phyloP scores from a whole-genome alignment of 2,113 vertebrate genomes.

The Sminthopsis crassicaudata region DNA sequence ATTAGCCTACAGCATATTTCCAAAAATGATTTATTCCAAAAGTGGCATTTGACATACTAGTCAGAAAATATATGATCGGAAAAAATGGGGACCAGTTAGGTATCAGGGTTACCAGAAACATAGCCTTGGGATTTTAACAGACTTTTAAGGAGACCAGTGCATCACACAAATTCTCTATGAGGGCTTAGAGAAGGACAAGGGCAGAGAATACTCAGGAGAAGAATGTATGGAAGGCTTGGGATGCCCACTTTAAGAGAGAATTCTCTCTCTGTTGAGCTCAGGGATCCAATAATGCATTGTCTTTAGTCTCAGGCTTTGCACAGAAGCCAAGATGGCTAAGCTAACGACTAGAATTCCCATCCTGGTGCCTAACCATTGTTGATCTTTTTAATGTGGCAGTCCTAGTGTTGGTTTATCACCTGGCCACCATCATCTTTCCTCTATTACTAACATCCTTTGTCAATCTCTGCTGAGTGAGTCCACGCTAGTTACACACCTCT shows the following conservation, averaged over 20 bases:
- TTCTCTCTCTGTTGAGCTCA: neutral
- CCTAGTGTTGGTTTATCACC: neutral
- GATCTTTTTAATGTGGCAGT: neutral
- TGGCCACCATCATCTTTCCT: slow-evolving; percentile 7
- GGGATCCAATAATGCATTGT: too few species aligned
- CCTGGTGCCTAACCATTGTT: neutral
- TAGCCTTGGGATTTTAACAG: neutral
- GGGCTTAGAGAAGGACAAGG: neutral
- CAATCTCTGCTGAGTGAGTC: neutral
- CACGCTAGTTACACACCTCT: neutral
- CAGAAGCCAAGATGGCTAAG: too few species aligned
- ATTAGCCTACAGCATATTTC: neutral
- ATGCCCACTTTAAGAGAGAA: neutral
- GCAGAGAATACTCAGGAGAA: neutral
- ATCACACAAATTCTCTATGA: neutral
- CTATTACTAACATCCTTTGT: neutral
- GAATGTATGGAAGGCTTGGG: neutral
- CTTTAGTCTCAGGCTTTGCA: neutral
- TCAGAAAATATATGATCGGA: neutral
- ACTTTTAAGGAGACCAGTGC: neutral
- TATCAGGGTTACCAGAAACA: neutral
- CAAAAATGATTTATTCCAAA: neutral
- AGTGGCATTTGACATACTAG: neutral
- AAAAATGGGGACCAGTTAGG: neutral
- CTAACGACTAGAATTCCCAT: neutral